Percentiles rank a stretch among this genome's conserved stretches.
phyloP scores from a whole-genome alignment of 1,140 invertebrate genomes.

The Physella acuta region DNA sequence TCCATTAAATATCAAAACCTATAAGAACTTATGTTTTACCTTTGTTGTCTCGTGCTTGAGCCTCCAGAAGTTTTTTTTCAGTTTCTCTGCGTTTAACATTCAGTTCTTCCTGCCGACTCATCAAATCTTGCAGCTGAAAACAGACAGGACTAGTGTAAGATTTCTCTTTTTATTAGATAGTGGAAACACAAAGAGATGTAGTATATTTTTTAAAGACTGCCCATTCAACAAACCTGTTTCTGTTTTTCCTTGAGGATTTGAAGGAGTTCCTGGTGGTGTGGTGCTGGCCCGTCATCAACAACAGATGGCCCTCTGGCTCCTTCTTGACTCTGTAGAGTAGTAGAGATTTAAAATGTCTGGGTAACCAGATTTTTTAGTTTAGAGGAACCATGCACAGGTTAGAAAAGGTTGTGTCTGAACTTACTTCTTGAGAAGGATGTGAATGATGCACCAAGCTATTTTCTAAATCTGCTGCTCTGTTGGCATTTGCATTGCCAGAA shows the following conservation, averaged over 20 bases:
- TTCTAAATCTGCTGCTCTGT: constrained; percentile 3
- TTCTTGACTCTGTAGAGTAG: constrained; percentile 8
- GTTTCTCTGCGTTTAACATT: constrained; percentile 49
- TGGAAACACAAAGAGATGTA: neutral
- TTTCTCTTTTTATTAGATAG: neutral
- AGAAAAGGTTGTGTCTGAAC: no score
- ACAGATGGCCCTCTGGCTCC: constrained; percentile 19
- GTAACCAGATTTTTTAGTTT: no score
- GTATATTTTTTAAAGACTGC: neutral
- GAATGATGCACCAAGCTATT: neutral
- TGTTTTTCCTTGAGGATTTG: constrained; percentile 53
- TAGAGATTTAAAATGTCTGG: neutral
- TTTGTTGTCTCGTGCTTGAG: constrained; percentile 41
- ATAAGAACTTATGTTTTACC: no score
- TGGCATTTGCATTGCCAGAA: constrained; percentile 3
- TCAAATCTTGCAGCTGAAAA: constrained; percentile 31
- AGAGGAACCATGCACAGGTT: no score
- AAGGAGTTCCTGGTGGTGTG: constrained; percentile 48
- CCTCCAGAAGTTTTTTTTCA: constrained; percentile 44
- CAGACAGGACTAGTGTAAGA: neutral
- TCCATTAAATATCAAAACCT: no score
- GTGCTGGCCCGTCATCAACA: neutral
- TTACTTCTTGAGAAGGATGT: constrained; percentile 16
- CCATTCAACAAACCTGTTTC: constrained; percentile 42
- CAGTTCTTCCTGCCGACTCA: constrained; percentile 48